Percentiles rank a stretch among this genome's conserved stretches.
Conservation (phyloP, 2,113 vertebrate species). For the Cygnus atratus region DNA sequence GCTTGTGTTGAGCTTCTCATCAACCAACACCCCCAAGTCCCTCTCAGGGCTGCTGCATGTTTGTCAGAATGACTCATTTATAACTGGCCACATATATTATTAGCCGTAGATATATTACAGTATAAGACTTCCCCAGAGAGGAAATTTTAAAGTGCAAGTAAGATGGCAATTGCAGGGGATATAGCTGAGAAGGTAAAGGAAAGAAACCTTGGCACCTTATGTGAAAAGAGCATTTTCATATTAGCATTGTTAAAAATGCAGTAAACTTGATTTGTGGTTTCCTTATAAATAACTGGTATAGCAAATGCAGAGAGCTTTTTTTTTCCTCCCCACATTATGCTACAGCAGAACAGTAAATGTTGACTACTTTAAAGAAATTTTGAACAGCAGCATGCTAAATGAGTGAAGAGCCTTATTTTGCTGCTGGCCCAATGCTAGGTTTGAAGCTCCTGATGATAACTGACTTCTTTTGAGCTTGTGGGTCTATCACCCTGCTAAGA, state of each 20-base stretch:
- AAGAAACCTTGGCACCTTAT: neutral
- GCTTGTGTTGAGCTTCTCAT: too few species aligned
- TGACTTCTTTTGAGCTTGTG: neutral
- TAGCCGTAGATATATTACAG: neutral
- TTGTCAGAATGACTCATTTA: conserved; percentile 13
- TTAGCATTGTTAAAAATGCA: neutral
- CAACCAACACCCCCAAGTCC: too few species aligned
- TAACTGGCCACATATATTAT: conserved; percentile 14
- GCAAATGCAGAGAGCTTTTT: neutral
- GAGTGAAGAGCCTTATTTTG: neutral
- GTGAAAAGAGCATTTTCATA: conserved; percentile 2
- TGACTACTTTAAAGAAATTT: neutral
- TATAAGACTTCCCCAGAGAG: neutral
- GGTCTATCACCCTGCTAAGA: neutral
- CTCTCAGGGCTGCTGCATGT: too few species aligned
- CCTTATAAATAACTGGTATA: neutral
- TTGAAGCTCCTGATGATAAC: neutral
- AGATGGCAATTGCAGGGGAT: neutral
- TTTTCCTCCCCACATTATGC: rapidly evolving
- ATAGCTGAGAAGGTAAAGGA: neutral
- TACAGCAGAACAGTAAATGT: neutral
- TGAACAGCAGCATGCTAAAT: neutral
- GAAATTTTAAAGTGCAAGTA: neutral
- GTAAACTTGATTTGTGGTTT: neutral
- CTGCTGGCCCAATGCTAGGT: neutral